phyloP scores from a whole-genome alignment of 2,888 invertebrate genomes.

The Branchipolynoe longqiensis region DNA sequence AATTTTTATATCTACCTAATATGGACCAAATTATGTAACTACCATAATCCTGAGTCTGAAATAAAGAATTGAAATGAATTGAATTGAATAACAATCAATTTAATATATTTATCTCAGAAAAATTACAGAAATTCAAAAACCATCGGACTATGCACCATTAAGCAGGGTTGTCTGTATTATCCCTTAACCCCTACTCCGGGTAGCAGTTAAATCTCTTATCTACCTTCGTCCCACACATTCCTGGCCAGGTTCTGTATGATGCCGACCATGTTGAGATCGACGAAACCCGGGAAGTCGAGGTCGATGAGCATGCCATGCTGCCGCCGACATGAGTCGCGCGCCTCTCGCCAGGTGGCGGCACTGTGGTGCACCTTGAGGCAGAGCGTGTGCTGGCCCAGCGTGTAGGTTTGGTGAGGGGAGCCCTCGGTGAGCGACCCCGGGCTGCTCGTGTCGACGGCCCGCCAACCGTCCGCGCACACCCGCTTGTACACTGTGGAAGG shows the following conservation, averaged over 20 bases:
- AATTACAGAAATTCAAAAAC: too few relatives aligned
- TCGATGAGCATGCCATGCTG: constrained; percentile 35
- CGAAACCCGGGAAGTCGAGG: constrained; percentile 47
- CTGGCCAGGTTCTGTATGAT: constrained; percentile 42
- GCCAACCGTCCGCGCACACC: constrained; percentile 41
- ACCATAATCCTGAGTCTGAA: too few relatives aligned
- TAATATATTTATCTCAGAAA: too few relatives aligned
- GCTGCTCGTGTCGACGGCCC: constrained; percentile 29
- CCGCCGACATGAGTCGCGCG: constrained; percentile 22
- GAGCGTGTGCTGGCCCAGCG: constrained; percentile 39
- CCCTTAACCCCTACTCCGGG: too few relatives aligned
- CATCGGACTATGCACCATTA: too few relatives aligned
- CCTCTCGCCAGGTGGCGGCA: constrained; percentile 52
- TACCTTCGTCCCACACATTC: constrained; percentile 39
- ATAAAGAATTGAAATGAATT: too few relatives aligned
- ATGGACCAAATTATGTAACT: too few relatives aligned
- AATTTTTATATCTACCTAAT: too few relatives aligned
- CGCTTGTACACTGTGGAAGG: constrained; percentile 17
- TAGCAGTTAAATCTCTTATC: background rate
- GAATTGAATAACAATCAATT: too few relatives aligned
- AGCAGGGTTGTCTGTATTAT: too few relatives aligned
- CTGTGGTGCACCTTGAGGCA: constrained; percentile 52
- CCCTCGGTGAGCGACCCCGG: constrained; percentile 22
- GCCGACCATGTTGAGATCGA: constrained; percentile 13
- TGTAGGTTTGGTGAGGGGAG: background rate